Evolutionary conservation across 2,797 vertebrate genomes (phyloP), one percentile per base, ranked within the genome.

Genomic region (Pipistrellus nathusii): DNA sequence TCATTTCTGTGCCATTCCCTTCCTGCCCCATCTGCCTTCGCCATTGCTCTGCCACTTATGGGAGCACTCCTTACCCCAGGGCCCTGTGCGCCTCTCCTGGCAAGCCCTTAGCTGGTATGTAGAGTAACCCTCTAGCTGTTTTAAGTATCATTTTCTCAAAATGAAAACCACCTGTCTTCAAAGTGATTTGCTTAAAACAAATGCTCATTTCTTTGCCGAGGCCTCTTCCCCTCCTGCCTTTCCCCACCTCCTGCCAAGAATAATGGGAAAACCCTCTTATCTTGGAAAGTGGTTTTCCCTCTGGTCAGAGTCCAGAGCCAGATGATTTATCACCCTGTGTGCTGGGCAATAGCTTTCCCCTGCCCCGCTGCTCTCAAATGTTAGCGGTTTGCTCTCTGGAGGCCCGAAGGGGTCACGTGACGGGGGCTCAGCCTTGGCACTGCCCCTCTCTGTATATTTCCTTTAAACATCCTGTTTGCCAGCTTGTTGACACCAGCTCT

Each of bases 141-240:
- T 92, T 76, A 90, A 95, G 66, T 38, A 95, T 96, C 69, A 57
- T 89, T 95, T 96, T 88, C 90, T 96, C 66, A 94, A 93, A 97
- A 97, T 97, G 88, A 97, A 95, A 96, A 97, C 82, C 95, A 97
- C 95, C 94, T 96, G 95, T 93, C 90, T 93, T 95, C 78, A 90
- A 94, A 95, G 94, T 75, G 75, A 96, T 90, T 95, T 92, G 93
- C 81, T 94, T 92, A 94, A 91, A 94, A 90, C 87, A 96, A 94
- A 90, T 80, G 55, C 91, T 92, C 85, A 87, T 89, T 96, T 95
- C 69, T 95, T 94, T 85, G 75, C 62, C 0, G 25, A 94, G 80
- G 46, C 71, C 68, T 93, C 66, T 71, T 85, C 84, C 68, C 69
- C 41, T 92, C 91, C 55, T 87, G 55, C 77, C 78, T 93, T 94